These are phyloP conservation scores for Pygocentrus nattereri DNA, from an alignment of 2,797 vertebrate species.

Conservation along the genomic window DNA sequence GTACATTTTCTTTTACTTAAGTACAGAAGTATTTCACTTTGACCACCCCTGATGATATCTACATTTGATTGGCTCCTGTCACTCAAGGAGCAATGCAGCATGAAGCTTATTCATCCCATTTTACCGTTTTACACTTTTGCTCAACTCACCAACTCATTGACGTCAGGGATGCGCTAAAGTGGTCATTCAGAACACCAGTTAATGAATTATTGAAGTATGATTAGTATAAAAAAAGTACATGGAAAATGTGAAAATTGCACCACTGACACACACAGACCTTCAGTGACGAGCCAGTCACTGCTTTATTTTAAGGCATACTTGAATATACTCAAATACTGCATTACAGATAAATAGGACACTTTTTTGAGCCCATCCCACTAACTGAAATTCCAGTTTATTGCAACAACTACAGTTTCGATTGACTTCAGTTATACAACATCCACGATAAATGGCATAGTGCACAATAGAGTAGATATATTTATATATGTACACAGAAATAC, in stretches of 20 bases:
- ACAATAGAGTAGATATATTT: constrained; percentile 60
- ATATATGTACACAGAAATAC: constrained; percentile 55
- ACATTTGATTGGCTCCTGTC: background rate
- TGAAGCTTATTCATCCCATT: background rate
- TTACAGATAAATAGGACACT: constrained; percentile 58
- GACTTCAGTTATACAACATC: constrained; percentile 57
- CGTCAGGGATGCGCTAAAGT: background rate
- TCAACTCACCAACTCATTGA: too few relatives aligned
- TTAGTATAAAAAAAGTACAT: background rate
- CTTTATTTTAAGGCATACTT: constrained; percentile 55
- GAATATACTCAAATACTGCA: constrained; percentile 50
- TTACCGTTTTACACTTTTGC: too few relatives aligned
- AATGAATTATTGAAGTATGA: background rate
- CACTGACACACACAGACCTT: background rate
- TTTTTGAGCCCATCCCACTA: constrained; percentile 45
- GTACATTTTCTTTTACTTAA: too few relatives aligned
- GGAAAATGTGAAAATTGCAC: background rate
- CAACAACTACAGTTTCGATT: constrained; percentile 57
- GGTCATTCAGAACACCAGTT: background rate
- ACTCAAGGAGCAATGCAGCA: too few relatives aligned
- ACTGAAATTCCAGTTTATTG: constrained; percentile 65
- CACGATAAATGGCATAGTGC: constrained; percentile 60
- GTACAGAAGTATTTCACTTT: too few relatives aligned
- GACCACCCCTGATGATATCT: too few relatives aligned
- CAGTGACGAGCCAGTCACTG: constrained; percentile 30